Evolutionary conservation across 2,888 invertebrate species (phyloP), one percentile per base, ranked within the genome.

Genomic region (Xanthia icteritia): DNA sequence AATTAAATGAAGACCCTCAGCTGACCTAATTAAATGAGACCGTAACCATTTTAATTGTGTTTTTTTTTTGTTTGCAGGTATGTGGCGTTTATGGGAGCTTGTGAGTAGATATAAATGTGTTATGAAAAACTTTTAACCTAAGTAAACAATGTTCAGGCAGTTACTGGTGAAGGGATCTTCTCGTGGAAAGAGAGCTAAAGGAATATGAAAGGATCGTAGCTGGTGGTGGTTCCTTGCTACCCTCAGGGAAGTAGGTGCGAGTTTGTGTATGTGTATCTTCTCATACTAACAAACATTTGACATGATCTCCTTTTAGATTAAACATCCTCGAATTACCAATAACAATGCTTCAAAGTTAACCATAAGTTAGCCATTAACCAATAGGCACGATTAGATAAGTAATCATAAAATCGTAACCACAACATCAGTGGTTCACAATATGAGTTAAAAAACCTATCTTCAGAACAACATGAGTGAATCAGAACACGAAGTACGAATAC

Each of bases 1-100:
- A 93, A 96, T 95, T 94, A 93, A 95, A 94, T 94, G 92, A 94
- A 92, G 91, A 90, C 93, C 90, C 89, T 79, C 76, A 65, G 90
- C 90, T 94, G 94, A 94, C 94, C 95, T 93, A 94, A 94, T 95
- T 94, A 93, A 92, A 87, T 86, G 87, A 86, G 85, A 88, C 83
- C 84, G 84, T 83, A 87, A 89, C 79, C 67, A 69, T 79, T 78
- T 82, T 86, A 87, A 90, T 90, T 86, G 70, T 79, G 27, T 80
- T 83, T 76, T 89, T n/a, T 87, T 91, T 92, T 91, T 90, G 88
- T 88, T 93, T 92, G 73, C 92, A 94, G 93, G 94, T 94, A 94
- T 88, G 90, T 83, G 77, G 45, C 60, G 67, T 39, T 74, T 68
- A 78, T 77, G 74, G 60, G 31, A 70, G 73, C 79, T 73, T 73